phyloP scores from a whole-genome alignment of 2,113 vertebrate species.

The Pituophis catenifer region DNA sequence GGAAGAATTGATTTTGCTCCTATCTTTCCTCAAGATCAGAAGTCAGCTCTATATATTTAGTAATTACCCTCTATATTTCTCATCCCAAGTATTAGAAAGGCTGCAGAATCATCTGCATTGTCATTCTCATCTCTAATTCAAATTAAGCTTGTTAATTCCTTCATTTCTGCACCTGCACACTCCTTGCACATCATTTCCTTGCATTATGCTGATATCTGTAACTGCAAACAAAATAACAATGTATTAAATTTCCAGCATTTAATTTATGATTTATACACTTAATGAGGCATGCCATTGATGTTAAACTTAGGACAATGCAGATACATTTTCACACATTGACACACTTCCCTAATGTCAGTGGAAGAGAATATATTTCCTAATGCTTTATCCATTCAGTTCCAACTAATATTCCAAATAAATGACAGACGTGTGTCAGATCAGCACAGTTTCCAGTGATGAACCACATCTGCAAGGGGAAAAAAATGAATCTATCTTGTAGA shows the following conservation, averaged over 20 bases:
- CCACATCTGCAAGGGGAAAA: neutral
- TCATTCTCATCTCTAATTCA: neutral
- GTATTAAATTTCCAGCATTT: conserved; percentile 10
- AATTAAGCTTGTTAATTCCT: neutral
- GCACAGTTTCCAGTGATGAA: neutral
- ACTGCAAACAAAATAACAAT: neutral
- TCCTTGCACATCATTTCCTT: conserved; percentile 7
- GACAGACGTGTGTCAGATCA: neutral
- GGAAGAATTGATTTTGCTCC: neutral
- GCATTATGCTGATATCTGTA: neutral
- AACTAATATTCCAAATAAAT: neutral
- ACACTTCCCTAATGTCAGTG: neutral
- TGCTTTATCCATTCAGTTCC: neutral
- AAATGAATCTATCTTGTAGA: neutral
- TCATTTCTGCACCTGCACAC: neutral
- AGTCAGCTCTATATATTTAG: neutral
- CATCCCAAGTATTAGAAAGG: neutral
- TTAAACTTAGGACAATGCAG: neutral
- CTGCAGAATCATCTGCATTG: neutral
- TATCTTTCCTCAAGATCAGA: neutral
- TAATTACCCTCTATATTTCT: neutral
- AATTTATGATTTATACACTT: neutral
- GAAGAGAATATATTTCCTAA: neutral
- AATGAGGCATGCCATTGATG: neutral
- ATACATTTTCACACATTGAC: neutral